These are phyloP conservation scores for Urophycis tenuis DNA, from an alignment of 2,797 vertebrate species.

Conservation along the genomic window DNA sequence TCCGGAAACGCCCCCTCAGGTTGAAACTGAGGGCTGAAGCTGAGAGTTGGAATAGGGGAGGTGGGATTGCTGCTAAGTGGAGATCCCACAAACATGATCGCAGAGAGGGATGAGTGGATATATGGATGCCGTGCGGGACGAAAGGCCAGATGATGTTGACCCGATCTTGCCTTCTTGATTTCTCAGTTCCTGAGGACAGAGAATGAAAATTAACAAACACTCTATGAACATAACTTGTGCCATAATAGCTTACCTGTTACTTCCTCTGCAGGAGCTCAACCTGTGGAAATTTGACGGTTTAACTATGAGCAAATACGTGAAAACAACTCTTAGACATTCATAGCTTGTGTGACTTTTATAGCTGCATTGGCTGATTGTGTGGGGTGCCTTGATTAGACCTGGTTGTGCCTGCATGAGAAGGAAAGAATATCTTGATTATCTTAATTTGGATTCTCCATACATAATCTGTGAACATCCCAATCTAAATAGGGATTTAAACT, in stretches of 20 bases:
- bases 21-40: slow-evolving; percentile 32
- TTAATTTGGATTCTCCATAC: background rate
- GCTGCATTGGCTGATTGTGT: background rate
- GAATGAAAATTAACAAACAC: slow-evolving; percentile 5
- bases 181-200: slow-evolving; percentile 38
- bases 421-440: no score
- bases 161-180: background rate
- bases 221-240: background rate
- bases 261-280: background rate
- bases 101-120: slow-evolving; percentile 12
- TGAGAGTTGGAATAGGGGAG: slow-evolving; percentile 37
- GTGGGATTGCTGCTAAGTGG: slow-evolving; percentile 42
- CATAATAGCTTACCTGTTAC: background rate
- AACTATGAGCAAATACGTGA: background rate
- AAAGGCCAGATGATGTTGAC: background rate
- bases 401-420: no score
- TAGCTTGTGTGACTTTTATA: no score
- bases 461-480: background rate
- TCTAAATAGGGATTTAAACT: background rate
- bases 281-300: background rate
- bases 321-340: background rate
- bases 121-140: background rate
- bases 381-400: no score
- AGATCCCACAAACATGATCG: slow-evolving; percentile 52
- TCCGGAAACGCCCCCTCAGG: slow-evolving; percentile 38